A percentile compares a stretch with the other conserved stretches of the same genome.
Evolutionary conservation across 2,113 vertebrate species (phyloP).

Genomic region (Heterocephalus glaber): DNA sequence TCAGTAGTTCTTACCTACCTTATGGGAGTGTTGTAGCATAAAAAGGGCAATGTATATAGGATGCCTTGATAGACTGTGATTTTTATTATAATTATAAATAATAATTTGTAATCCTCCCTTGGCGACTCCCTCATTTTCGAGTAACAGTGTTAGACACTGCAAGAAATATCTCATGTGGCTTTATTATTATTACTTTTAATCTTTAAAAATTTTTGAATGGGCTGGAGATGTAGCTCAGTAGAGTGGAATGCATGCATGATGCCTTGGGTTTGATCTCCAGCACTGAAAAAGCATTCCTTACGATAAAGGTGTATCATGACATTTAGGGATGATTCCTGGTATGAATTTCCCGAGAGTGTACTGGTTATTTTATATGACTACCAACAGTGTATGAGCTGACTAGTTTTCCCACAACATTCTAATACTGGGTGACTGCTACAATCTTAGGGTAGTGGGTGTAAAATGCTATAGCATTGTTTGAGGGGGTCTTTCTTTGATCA

Average conservation of each 20-base stretch:
- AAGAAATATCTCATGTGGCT: neutral
- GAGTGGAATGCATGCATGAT: neutral
- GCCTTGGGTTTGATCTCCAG: neutral
- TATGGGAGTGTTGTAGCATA: neutral
- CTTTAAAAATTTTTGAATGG: neutral
- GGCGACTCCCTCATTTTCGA: neutral
- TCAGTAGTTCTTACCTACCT: neutral
- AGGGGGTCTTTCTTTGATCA: neutral
- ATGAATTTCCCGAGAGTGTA: neutral
- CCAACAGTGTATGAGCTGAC: fast-evolving
- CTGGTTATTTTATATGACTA: neutral
- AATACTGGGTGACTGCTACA: neutral
- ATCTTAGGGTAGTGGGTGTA: neutral
- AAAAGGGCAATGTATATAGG: neutral
- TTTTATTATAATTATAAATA: neutral
- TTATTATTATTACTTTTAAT: constrained; percentile 2
- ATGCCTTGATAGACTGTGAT: neutral
- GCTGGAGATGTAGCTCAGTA: neutral
- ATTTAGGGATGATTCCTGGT: neutral
- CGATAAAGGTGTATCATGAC: neutral
- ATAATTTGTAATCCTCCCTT: neutral
- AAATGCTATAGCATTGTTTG: neutral
- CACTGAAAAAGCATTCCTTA: neutral
- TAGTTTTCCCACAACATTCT: neutral
- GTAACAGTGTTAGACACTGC: neutral